Conservation (phyloP, 2,888 invertebrate species). For the Ditula angustiorana region DNA sequence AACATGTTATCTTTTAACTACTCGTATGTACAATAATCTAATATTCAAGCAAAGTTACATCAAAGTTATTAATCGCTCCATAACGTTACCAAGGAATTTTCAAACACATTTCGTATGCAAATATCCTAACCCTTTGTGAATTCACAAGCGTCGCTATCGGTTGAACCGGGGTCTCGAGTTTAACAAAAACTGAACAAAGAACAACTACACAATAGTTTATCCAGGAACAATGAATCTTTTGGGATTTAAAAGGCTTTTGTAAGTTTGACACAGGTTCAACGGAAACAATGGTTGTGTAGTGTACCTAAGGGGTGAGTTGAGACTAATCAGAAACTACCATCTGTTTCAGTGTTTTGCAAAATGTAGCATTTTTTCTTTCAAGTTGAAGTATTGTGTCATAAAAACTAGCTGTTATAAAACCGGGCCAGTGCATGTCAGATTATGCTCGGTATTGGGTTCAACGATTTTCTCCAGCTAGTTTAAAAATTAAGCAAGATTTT, state of each 20-base stretch:
- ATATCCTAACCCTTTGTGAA: neutral
- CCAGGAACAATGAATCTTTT: slow-evolving; percentile 26
- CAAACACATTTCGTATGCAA: slow-evolving; percentile 6
- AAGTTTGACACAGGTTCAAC: slow-evolving; percentile 29
- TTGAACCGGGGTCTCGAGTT: neutral
- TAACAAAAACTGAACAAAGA: slow-evolving; percentile 30
- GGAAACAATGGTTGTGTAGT: slow-evolving; percentile 10
- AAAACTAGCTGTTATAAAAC: no score
- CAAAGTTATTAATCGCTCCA: neutral
- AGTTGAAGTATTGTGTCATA: no score
- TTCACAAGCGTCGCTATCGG: slow-evolving; percentile 8
- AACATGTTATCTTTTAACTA: no score
- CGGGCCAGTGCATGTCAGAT: no score
- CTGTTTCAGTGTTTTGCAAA: no score
- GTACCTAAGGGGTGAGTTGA: no score
- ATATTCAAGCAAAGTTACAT: no score
- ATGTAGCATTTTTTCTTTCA: no score
- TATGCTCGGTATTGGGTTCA: no score
- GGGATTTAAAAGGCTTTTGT: slow-evolving; percentile 30
- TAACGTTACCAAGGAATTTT: neutral
- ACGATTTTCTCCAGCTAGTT: no score
- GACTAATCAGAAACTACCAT: slow-evolving; percentile 10
- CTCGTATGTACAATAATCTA: no score
- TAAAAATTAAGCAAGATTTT: no score
- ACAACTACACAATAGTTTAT: slow-evolving; percentile 32